Evolutionary conservation across 1,140 invertebrate species (phyloP), one percentile per base, ranked within the genome.

Genomic region (Chrysoperla carnea): DNA sequence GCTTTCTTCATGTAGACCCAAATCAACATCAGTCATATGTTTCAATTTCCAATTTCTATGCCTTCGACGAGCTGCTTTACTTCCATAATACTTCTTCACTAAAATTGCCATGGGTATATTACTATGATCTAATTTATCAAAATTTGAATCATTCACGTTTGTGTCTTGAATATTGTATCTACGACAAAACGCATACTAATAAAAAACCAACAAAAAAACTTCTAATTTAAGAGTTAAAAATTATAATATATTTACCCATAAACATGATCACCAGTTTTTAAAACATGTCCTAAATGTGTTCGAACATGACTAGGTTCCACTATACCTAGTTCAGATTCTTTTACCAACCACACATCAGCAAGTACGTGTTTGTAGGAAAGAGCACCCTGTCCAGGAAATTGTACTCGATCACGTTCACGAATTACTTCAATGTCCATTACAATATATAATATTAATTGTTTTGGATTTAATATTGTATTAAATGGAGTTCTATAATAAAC

Each of bases 391-490:
- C 89, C 88, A 9, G 84, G 82, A 54, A 88, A 88, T 40, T 67
- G 63, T 54, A 77, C 78, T 48, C 74, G 71, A 46, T 93, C 76
- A 58, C 83, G 78, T 31, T 85, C 75, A 47, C 68, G 66, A 4
- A 95, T 78, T 33, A 79, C 64, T 54, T 96, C 90, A 46, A 94
- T 78, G 57, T 98, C 84, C 82, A 99, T 94, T 1, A 99, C 87
- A 52, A 87, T 77, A 56, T 87, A 99, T 61, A 98, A 89, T 2
- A 78, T 76, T 38, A 98, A 63, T 54, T 94, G 86, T 60, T 91
- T 95, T 1, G 87, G 82, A 57, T 85, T 81, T 53, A 84, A 92
- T 37, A 99, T 76, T 33, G 79, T 72, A 29, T 73, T 67, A 58
- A 99, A 98, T 6, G 88, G 84, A 47, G 77, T 60, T 49, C 90